Base-by-base conservation (phyloP, 2,888 invertebrate genomes). In the Monoplex corrugatus region DNA sequence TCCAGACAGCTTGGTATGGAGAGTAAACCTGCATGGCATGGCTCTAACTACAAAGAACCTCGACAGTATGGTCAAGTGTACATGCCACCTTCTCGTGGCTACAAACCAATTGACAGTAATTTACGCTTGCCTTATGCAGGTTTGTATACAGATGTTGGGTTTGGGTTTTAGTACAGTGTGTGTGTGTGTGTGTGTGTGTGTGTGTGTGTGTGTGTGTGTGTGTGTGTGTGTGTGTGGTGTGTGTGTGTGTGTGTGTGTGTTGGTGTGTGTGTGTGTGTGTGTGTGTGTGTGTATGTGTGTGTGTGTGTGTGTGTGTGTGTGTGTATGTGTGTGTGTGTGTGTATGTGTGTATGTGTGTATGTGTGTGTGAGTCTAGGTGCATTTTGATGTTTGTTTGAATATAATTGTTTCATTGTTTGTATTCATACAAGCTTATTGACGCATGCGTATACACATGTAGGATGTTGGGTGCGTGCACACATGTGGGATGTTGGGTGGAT, bases 91-190 rank as follows among this genome's bases (percentile, higher is more conserved):
- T 45, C 89, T 2, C 78, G 84, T 16, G 87, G 89, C 78, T 90
- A 93, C 44, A 89, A 90, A 43, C 87, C 90, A 87, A 63, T 89
- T 19, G 93, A 92, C 57, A 92, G 93, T 91, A 93, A 93, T n/a
- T 88, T 91, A 75, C 91, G 92, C 84, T 92, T 93, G 68, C 94
- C 94, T 35, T 94, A 92, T 91, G 94, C 94, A 89, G 90, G 94
- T 94, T 75, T 86, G 35, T 85, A 23, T 57, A 2, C n/a, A 72
- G 10, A 10, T 57, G 57, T 57, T 57, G 23, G 13, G 57, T 23
- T 57, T n/a, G n/a, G n/a, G 63, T 63, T 63, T 1, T n/a, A 3
- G 75, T 13, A 75, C 13, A 63, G 1, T 23, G 5, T 63, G n/a
- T 84, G 38, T 85, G 57, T 35, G 35, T n/a, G 75, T n/a, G 8